A percentile compares a stretch with the other conserved stretches of the same genome.
These are phyloP conservation scores for Aphidius gifuensis DNA, from an alignment of 1,140 invertebrate genomes.

Conservation along the genomic window DNA sequence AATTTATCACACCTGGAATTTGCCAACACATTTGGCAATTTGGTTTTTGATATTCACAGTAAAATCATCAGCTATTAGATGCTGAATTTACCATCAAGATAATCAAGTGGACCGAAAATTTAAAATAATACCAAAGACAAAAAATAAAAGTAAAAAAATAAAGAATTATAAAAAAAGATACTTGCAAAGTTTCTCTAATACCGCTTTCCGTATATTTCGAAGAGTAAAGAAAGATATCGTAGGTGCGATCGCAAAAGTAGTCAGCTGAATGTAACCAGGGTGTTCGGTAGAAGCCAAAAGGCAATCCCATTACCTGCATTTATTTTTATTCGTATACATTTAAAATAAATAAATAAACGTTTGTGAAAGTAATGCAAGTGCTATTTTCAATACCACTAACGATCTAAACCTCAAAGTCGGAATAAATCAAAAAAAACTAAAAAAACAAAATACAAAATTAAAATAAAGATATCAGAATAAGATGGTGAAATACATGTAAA, in stretches of 20 bases:
- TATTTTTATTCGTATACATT: conserved; percentile 6
- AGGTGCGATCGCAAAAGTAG: conserved; percentile 17
- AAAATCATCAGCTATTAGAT: conserved; percentile 29
- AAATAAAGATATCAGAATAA: no score
- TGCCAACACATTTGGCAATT: no score
- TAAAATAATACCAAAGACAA: neutral
- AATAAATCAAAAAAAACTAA: neutral
- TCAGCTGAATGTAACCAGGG: neutral
- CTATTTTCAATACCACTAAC: conserved; percentile 7
- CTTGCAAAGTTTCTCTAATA: no score
- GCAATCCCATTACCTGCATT: conserved; percentile 2
- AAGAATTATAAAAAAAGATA: neutral
- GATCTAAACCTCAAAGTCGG: conserved; percentile 16
- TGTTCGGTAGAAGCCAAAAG: neutral
- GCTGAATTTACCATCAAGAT: conserved; percentile 29
- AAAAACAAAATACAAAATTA: no score
- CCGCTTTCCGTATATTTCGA: no score
- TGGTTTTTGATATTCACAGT: conserved; percentile 17
- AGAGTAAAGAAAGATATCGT: conserved; percentile 20
- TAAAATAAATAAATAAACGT: conserved; percentile 1
- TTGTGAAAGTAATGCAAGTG: neutral
- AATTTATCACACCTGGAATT: no score
- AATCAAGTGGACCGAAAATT: conserved; percentile 9
- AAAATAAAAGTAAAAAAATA: no score
- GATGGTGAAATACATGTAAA: neutral